Base-by-base conservation (phyloP, 2,888 invertebrate species). In the Acanthosoma haemorrhoidale region DNA sequence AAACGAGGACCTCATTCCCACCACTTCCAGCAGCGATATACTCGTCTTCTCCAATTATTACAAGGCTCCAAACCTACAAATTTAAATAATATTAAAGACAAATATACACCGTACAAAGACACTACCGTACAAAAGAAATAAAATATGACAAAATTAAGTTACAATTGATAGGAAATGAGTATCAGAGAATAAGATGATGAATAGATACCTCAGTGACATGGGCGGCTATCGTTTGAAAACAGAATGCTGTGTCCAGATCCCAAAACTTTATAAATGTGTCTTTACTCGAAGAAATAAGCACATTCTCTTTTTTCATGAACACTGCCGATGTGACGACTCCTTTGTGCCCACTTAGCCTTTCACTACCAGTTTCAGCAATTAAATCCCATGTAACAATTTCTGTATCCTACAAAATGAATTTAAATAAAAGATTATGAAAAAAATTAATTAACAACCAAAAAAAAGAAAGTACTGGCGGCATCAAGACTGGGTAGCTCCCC, bases 191-290 rank as follows among this genome's bases (percentile, higher is more conserved):
- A 8, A 9, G 36, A 36, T 6, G 8, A 36, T 36, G 8, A 9
- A 9, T 36, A 9, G 8, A 13, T 9, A 89, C 90, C 83, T 96
- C 96, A 74, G 89, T 87, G 77, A 88, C 86, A 81, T 93, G 91
- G 70, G 94, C 96, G 41, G 93, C 88, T 63, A 99, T 83, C 3
- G 98, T 98, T 80, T 92, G 93, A 78, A 98, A 98, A 80, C 97
- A 98, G 78, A 94, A 92, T 76, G 95, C 92, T 5, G 94, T 94
- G 75, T 92, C 90, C 74, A 98, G 83, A 80, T 98, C 94, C 98
- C 98, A 99, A 79, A 99, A 94, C 80, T 97, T 98, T 0, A 99
- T 87, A 79, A 92, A 92, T 8, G 92, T 91, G 79, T 99, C 99
- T 80, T 94, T 96, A 0, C 96, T 96, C 38, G 90, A 86, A 76